Base-by-base conservation (phyloP, 2,888 invertebrate species). In the Leptinotarsa juncta region DNA sequence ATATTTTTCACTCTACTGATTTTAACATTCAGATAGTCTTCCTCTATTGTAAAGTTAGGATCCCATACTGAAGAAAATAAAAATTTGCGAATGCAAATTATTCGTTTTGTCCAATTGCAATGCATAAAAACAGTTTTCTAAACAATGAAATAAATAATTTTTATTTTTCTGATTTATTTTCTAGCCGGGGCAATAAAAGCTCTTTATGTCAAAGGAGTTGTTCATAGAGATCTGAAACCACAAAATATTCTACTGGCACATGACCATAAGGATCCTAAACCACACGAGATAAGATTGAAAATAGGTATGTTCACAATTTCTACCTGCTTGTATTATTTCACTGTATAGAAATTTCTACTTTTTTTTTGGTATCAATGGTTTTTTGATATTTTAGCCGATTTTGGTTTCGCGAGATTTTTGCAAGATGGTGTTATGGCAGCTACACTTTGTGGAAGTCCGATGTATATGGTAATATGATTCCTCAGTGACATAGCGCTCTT, bases 401-500 rank as follows among this genome's bases (percentile, higher is more conserved):
- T 99, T 90, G 99, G 99, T 69, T 99, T 99, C 90, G 99, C 99
- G 71, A 92, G 99, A 87, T 99, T 99, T 89, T 91, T 99, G 66
- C 96, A 97, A 89, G 99, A 99, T 87, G 99, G 99, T 78, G 98
- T 97, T 72, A 99, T 99, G 99, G 99, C 99, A 72, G 99, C 98
- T 78, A 99, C 99, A 50, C 90, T 99, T 60, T 99, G 99, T 89
- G 99, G 99, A 66, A 99, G 99, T 67, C 99, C 99, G 16, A 99
- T 99, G 99, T 99, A 99, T 87, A 99, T 99, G 99, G 97, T 97
- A 89, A 90, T 85, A 55, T 15, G 55, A 51, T 57, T 20, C 26
- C 51, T 20, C 14, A 32, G 18, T 7, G 20, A 55, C 20, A 26
- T 16, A 49, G 20, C 67, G 53, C 51, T 68, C 67, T 51, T 67